A percentile compares a stretch with the other conserved stretches of the same genome.
Conservation (phyloP, 2,113 vertebrate species). For the Diadophis punctatus region DNA sequence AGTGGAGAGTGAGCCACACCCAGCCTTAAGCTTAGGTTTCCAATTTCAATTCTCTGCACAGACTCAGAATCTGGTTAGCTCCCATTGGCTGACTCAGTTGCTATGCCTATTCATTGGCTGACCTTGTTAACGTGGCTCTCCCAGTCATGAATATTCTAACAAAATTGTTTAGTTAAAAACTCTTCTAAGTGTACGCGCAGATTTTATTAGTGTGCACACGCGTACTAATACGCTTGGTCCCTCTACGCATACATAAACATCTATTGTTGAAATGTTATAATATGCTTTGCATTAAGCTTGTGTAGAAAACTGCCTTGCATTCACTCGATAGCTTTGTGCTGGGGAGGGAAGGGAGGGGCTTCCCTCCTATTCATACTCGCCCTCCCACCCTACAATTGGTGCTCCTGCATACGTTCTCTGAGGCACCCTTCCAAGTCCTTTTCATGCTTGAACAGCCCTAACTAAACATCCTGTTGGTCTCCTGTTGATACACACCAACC, state of each 20-base stretch:
- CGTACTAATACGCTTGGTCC: too few species aligned
- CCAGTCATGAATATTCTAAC: too few species aligned
- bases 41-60: too few species aligned
- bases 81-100: too few species aligned
- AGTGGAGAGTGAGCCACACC: too few species aligned
- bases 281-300: neutral
- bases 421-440: neutral
- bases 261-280: neutral
- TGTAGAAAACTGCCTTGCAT: neutral
- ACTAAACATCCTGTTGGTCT: neutral
- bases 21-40: too few species aligned
- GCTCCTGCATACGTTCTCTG: neutral
- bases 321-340: neutral
- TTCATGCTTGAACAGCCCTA: neutral
- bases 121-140: too few species aligned
- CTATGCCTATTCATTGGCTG: too few species aligned
- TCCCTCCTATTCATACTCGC: neutral
- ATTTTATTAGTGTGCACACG: too few species aligned
- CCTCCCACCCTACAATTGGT: neutral
- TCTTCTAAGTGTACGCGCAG: neutral
- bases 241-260: neutral
- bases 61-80: too few species aligned
- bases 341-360: too few species aligned
- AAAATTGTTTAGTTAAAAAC: neutral
- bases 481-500: neutral